Percentiles rank a stretch among this genome's conserved stretches.
Evolutionary conservation across 2,888 invertebrate species (phyloP).

Genomic region (Pachycephus smyrnensis): DNA sequence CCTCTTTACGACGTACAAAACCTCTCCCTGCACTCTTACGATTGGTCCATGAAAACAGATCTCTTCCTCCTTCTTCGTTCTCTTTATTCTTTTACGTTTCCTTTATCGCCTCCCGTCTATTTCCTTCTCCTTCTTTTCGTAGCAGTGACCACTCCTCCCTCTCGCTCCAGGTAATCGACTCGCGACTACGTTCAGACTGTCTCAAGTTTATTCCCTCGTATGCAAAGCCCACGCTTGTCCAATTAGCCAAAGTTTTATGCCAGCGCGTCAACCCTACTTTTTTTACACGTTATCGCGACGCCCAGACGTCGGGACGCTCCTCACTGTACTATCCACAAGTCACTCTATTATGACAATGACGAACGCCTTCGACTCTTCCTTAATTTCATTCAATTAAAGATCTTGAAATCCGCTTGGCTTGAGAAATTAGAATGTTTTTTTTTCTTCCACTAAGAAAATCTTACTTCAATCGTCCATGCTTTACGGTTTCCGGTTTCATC

Average conservation of each 20-base stretch:
- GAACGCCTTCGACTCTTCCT: too few relatives aligned
- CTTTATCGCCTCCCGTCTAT: background rate
- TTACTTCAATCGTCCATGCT: background rate
- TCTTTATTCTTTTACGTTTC: background rate
- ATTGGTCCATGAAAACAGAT: background rate
- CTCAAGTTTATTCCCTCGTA: background rate
- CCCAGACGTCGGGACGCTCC: background rate
- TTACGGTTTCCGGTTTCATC: background rate
- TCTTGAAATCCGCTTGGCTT: background rate
- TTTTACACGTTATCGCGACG: background rate
- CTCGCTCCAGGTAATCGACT: background rate
- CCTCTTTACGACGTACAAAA: background rate
- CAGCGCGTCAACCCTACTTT: background rate
- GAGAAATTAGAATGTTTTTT: background rate
- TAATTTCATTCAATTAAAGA: background rate
- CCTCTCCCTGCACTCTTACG: background rate
- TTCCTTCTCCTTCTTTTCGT: constrained; percentile 14
- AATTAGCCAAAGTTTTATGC: background rate
- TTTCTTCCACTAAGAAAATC: background rate
- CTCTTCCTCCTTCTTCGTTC: constrained; percentile 16
- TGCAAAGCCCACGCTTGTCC: background rate
- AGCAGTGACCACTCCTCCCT: background rate
- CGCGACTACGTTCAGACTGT: background rate
- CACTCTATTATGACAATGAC: background rate
- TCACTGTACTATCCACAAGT: background rate